Percentiles rank a stretch among this genome's conserved stretches.
Evolutionary conservation across 2,888 invertebrate genomes (phyloP).

Genomic region (Dastarcus helophoroides): DNA sequence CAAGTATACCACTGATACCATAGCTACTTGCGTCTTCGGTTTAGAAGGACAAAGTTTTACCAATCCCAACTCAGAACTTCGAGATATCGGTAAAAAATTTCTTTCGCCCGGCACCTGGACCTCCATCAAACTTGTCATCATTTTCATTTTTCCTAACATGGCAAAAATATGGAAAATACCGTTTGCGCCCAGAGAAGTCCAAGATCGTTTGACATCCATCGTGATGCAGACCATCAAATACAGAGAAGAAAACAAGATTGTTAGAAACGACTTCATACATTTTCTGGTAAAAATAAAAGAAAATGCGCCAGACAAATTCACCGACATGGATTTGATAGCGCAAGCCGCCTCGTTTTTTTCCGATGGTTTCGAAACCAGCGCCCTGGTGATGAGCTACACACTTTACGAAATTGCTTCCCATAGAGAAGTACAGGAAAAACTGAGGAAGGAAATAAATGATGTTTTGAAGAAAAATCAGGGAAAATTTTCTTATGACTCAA

Average conservation of each 20-base stretch:
- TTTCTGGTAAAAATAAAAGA: slow-evolving; percentile 29
- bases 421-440: slow-evolving; percentile 32
- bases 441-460: slow-evolving; percentile 31
- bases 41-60: slow-evolving; percentile 29
- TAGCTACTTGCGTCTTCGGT: slow-evolving; percentile 34
- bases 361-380: slow-evolving; percentile 40
- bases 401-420: slow-evolving; percentile 34
- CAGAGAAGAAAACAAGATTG: slow-evolving; percentile 30
- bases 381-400: slow-evolving; percentile 30
- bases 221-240: slow-evolving; percentile 30
- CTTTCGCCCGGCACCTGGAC: slow-evolving; percentile 20
- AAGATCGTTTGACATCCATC: slow-evolving; percentile 27
- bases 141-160: slow-evolving; percentile 4
- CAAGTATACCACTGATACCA: slow-evolving; percentile 33
- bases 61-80: slow-evolving; percentile 19
- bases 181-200: slow-evolving; percentile 19
- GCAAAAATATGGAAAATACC: slow-evolving; percentile 7
- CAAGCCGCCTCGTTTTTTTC: slow-evolving; percentile 36
- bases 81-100: slow-evolving; percentile 21
- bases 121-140: background rate
- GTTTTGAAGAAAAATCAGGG: slow-evolving; percentile 26
- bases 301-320: slow-evolving; percentile 11
- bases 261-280: slow-evolving; percentile 37
- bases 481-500: slow-evolving; percentile 32
- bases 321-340: slow-evolving; percentile 26